Conservation (phyloP, 2,888 invertebrate species). For the Andricus curvator region DNA sequence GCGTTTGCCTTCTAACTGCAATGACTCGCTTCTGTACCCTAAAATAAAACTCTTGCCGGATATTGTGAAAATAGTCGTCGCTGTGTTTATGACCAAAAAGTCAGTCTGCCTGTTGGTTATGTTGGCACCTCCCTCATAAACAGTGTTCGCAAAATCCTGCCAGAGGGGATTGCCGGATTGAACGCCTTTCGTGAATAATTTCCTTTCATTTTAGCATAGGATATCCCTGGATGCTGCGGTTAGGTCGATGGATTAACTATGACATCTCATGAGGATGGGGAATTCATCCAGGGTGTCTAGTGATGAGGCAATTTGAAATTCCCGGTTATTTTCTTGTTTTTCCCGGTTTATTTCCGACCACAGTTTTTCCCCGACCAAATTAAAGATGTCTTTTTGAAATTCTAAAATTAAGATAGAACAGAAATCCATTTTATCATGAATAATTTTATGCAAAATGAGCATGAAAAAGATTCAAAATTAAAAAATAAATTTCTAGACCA, state of each 20-base stretch:
- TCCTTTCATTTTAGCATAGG: constrained; percentile 3
- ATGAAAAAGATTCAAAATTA: too few relatives aligned
- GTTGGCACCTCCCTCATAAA: constrained; percentile 18
- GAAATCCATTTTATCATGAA: too few relatives aligned
- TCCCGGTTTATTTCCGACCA: too few relatives aligned
- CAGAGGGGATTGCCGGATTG: background rate
- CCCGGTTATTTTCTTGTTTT: too few relatives aligned
- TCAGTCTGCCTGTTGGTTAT: background rate
- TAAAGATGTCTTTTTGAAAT: too few relatives aligned
- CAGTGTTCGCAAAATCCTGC: constrained; percentile 9
- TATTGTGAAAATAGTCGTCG: constrained; percentile 49
- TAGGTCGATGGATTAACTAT: constrained; percentile 62
- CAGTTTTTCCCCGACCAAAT: too few relatives aligned
- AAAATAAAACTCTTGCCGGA: constrained; percentile 49
- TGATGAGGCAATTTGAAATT: too few relatives aligned
- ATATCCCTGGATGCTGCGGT: constrained; percentile 52
- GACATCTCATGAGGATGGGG: constrained; percentile 57
- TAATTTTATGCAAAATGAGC: too few relatives aligned
- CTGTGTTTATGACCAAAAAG: constrained; percentile 12
- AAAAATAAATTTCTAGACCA: too few relatives aligned
- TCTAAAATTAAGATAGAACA: too few relatives aligned
- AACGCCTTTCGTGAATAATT: constrained; percentile 26
- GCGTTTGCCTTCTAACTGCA: background rate
- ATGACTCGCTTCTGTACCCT: constrained; percentile 1
- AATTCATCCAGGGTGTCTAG: constrained; percentile 36